Percentiles rank a stretch among this genome's conserved stretches.
phyloP scores from a whole-genome alignment of 2,888 invertebrate genomes.

The Thyatira batis region DNA sequence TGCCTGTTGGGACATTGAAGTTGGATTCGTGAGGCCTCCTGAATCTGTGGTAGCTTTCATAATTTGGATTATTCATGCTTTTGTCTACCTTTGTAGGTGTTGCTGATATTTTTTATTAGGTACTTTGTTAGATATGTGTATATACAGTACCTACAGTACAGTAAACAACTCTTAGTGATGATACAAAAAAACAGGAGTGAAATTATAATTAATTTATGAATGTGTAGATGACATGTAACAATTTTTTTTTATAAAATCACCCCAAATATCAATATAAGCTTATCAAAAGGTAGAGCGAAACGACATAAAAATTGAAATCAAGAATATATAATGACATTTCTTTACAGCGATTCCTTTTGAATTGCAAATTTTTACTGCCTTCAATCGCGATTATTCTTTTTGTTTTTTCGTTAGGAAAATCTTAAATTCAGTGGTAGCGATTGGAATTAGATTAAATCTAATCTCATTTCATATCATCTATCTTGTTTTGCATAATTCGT shows the following conservation, averaged over 20 bases:
- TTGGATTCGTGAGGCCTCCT: background rate
- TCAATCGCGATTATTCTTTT: slow-evolving; percentile 38
- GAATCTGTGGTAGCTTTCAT: background rate
- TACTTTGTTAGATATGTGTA: too few species aligned
- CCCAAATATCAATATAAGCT: background rate
- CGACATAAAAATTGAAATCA: slow-evolving; percentile 37
- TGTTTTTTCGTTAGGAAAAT: slow-evolving; percentile 38
- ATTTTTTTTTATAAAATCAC: too few species aligned
- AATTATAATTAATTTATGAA: too few species aligned
- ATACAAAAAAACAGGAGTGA: too few species aligned
- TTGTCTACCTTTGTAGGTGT: too few species aligned
- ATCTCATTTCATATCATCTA: slow-evolving; percentile 6
- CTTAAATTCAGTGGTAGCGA: slow-evolving; percentile 35
- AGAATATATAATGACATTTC: slow-evolving; percentile 40
- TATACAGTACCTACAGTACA: too few species aligned
- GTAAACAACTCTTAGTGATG: too few species aligned
- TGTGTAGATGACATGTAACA: too few species aligned
- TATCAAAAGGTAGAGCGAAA: slow-evolving; percentile 14
- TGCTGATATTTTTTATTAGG: too few species aligned
- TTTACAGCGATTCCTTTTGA: slow-evolving; percentile 46
- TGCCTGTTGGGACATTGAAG: background rate
- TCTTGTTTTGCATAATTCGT: background rate
- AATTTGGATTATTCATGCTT: too few species aligned
- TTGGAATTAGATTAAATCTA: slow-evolving; percentile 20
- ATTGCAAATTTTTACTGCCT: slow-evolving; percentile 54